These are phyloP conservation scores for Tridacna crocea DNA, from an alignment of 2,888 invertebrate genomes.

Conservation along the genomic window DNA sequence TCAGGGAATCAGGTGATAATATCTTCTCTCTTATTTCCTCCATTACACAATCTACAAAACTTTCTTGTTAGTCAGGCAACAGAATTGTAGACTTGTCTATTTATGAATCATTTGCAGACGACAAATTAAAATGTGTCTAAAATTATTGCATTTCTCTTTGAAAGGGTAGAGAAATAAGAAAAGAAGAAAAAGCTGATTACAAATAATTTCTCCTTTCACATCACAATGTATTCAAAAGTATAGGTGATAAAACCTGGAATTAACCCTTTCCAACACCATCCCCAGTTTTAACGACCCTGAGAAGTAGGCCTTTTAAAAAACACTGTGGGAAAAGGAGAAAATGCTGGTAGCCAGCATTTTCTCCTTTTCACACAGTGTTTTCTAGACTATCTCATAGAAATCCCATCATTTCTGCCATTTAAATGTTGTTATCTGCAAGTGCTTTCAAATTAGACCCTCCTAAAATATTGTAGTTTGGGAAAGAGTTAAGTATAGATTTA, in stretches of 20 bases:
- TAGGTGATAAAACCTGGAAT: too few relatives aligned
- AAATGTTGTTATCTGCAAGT: too few relatives aligned
- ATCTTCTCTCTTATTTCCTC: too few relatives aligned
- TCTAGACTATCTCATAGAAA: neutral
- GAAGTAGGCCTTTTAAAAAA: neutral
- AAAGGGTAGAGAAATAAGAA: neutral
- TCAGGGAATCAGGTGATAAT: too few relatives aligned
- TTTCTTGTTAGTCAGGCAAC: neutral
- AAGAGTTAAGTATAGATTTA: too few relatives aligned
- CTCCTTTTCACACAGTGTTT: neutral
- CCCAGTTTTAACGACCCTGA: too few relatives aligned
- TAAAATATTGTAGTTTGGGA: too few relatives aligned
- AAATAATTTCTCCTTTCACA: neutral
- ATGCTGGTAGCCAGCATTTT: neutral
- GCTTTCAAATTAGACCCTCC: too few relatives aligned
- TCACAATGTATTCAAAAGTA: slow-evolving; percentile 1
- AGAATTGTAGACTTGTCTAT: neutral
- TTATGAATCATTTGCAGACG: neutral
- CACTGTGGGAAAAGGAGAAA: neutral
- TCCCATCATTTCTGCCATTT: too few relatives aligned
- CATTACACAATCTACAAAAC: too few relatives aligned
- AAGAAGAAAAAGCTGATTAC: neutral
- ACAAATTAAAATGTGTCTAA: neutral
- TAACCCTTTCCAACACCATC: neutral
- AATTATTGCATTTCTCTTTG: neutral